phyloP scores from a whole-genome alignment of 2,797 vertebrate species.

The Takifugu ocellatus region DNA sequence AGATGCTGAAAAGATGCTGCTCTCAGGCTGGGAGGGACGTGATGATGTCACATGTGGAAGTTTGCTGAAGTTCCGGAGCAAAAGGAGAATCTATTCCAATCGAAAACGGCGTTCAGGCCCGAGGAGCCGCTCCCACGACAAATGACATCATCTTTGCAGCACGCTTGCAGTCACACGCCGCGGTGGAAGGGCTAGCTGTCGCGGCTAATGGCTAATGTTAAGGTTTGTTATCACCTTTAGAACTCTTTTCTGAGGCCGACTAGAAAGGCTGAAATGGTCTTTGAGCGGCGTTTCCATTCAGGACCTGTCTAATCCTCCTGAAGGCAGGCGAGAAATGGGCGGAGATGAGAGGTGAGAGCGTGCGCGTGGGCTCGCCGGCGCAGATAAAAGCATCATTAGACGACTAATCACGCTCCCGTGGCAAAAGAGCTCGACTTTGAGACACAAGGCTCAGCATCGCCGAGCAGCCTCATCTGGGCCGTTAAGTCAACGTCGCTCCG shows the following conservation, averaged over 20 bases:
- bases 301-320: conserved; percentile 50
- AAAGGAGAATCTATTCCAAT: no score
- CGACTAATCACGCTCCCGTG: conserved; percentile 33
- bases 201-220: conserved; percentile 49
- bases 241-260: conserved; percentile 43
- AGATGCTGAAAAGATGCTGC: no score
- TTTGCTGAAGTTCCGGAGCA: no score
- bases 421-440: conserved; percentile 38
- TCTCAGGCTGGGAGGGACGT: no score
- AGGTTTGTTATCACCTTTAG: conserved; percentile 42
- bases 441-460: conserved; percentile 42
- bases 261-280: conserved; percentile 40
- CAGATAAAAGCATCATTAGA: conserved; percentile 45
- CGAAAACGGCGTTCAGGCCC: conserved; percentile 12
- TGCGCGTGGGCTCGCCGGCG: not conserved
- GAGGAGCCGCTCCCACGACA: conserved; percentile 14
- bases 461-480: conserved; percentile 45
- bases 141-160: conserved; percentile 28
- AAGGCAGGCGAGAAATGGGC: conserved; percentile 34
- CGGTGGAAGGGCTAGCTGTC: conserved; percentile 49
- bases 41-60: no score
- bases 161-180: conserved; percentile 19
- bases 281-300: conserved; percentile 50
- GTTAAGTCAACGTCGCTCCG: conserved; percentile 35
- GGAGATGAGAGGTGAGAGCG: conserved; percentile 1